These are phyloP conservation scores for Salmo trutta DNA, from an alignment of 2,797 vertebrate species.

Conservation along the genomic window DNA sequence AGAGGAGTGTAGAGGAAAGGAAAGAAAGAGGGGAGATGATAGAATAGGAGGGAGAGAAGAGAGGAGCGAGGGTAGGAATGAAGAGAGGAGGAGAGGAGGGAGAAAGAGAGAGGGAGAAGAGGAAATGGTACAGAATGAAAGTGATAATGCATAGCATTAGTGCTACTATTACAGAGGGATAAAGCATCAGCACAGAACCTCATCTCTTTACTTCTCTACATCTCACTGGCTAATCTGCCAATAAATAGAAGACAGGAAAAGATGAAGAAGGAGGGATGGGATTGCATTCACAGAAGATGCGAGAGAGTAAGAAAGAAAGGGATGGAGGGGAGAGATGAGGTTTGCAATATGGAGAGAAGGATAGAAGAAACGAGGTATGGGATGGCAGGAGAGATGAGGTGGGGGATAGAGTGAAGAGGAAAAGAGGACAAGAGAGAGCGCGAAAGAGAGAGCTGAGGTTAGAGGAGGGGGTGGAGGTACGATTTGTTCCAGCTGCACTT, in stretches of 20 bases:
- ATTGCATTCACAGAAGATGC: neutral
- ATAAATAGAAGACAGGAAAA: neutral
- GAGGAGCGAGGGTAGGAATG: neutral
- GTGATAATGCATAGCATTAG: slow-evolving; percentile 46
- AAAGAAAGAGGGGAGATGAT: neutral
- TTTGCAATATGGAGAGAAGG: slow-evolving; percentile 4
- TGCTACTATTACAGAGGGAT: slow-evolving; percentile 13
- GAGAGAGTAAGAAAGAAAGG: slow-evolving; percentile 10
- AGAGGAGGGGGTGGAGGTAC: no score
- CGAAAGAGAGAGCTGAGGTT: slow-evolving; percentile 11
- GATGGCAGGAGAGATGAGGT: no score
- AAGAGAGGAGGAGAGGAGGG: slow-evolving; percentile 1
- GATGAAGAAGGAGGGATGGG: neutral
- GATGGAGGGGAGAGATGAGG: slow-evolving; percentile 1
- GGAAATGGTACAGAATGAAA: slow-evolving; percentile 19
- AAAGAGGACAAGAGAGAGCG: neutral
- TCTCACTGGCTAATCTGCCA: neutral
- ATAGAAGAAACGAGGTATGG: neutral
- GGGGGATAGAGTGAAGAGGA: neutral
- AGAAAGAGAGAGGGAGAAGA: slow-evolving; percentile 27
- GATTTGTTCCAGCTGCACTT: slow-evolving; percentile 54
- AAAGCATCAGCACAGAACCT: no score
- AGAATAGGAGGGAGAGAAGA: neutral
- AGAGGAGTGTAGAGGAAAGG: neutral
- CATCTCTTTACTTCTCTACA: no score